Evolutionary conservation across 2,113 vertebrate species (phyloP).

Genomic region (Percopsis transmontana): DNA sequence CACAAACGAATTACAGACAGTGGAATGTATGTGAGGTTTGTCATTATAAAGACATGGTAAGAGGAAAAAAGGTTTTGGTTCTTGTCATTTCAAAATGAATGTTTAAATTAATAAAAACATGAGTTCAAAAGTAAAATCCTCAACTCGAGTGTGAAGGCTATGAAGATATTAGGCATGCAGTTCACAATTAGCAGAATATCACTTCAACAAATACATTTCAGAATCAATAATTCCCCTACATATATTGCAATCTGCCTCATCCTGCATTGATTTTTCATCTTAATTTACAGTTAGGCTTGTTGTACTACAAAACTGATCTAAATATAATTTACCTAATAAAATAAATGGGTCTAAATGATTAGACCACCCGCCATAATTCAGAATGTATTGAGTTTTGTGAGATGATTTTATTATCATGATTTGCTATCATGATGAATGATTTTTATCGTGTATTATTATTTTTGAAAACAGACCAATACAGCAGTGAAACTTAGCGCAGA

Average conservation of each 20-base stretch:
- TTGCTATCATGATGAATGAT: too few relatives aligned
- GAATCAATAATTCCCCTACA: not conserved
- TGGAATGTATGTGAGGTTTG: constrained; percentile 2
- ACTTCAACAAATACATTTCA: not conserved
- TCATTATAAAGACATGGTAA: not conserved
- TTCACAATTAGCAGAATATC: not conserved
- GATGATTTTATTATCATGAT: too few relatives aligned
- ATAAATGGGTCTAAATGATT: too few relatives aligned
- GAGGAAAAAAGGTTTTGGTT: not conserved
- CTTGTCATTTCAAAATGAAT: not conserved
- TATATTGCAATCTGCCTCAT: not conserved
- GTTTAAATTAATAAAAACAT: constrained; percentile 1
- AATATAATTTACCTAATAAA: too few relatives aligned
- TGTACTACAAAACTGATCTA: too few relatives aligned
- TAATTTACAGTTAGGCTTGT: too few relatives aligned
- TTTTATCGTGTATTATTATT: too few relatives aligned
- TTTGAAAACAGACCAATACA: not conserved
- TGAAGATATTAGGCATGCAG: not conserved
- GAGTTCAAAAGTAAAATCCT: not conserved
- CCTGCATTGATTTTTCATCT: not conserved
- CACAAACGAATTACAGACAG: not conserved
- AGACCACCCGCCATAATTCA: too few relatives aligned
- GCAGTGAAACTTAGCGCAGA: not conserved
- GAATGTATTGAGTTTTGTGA: too few relatives aligned
- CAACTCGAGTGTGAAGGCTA: not conserved